Conservation (phyloP, 2,113 vertebrate species). For the Ginglymostoma cirratum region DNA sequence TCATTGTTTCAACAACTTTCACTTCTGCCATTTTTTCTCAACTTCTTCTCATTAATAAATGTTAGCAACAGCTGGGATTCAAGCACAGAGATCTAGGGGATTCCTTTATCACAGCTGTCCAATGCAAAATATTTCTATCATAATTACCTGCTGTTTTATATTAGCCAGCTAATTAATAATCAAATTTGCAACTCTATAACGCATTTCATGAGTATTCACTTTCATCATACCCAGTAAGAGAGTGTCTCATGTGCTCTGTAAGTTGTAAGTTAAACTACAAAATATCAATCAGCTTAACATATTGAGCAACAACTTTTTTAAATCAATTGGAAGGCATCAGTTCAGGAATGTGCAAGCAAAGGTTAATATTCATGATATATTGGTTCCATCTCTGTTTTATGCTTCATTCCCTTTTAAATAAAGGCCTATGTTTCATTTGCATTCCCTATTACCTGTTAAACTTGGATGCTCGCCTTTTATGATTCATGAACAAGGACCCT, state of each 20-base stretch:
- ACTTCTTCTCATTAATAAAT: background rate
- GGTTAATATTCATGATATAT: background rate
- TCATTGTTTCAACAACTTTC: background rate
- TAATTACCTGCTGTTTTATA: slow-evolving; percentile 27
- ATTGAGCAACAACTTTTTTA: background rate
- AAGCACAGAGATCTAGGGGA: background rate
- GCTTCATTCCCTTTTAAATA: too few species aligned
- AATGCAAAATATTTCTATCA: background rate
- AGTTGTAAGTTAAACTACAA: background rate
- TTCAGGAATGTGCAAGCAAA: background rate
- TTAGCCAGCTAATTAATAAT: slow-evolving; percentile 24
- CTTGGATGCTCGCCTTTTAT: too few species aligned
- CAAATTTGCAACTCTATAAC: slow-evolving; percentile 7
- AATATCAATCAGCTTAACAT: background rate
- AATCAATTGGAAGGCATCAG: background rate
- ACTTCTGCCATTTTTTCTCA: background rate
- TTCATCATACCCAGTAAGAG: background rate
- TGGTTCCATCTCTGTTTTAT: too few species aligned
- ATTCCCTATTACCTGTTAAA: too few species aligned
- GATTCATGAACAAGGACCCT: too few species aligned
- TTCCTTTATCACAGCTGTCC: background rate
- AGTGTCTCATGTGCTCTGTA: background rate
- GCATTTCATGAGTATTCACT: background rate
- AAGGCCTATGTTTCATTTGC: too few species aligned
- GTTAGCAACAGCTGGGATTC: background rate